phyloP scores from a whole-genome alignment of 1,140 invertebrate genomes.

The Lanistes nyassanus region DNA sequence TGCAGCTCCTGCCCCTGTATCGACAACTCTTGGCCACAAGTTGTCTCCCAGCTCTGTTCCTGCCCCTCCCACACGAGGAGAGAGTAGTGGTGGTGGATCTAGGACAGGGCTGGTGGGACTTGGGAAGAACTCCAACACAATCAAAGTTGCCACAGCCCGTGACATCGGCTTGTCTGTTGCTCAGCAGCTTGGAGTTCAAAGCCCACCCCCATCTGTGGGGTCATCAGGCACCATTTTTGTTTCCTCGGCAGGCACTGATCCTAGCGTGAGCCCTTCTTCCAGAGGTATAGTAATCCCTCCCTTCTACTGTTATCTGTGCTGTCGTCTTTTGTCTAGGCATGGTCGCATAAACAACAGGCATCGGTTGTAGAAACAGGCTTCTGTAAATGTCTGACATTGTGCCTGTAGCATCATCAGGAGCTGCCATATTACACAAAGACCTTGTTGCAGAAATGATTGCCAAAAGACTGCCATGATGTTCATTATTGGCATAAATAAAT shows the following conservation, averaged over 20 bases:
- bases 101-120: not conserved
- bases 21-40: not conserved
- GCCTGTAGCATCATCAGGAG: too few species aligned
- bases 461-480: too few species aligned
- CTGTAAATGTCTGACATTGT: too few species aligned
- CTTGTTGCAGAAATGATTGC: not conserved
- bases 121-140: constrained; percentile 23
- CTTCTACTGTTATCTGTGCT: not conserved
- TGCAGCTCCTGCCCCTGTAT: not conserved
- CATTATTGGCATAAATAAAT: too few species aligned
- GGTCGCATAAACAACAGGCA: too few species aligned
- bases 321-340: not conserved
- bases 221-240: not conserved
- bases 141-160: constrained; percentile 8
- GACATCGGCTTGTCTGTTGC: constrained; percentile 43
- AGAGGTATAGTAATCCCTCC: not conserved
- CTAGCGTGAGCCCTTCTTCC: constrained; percentile 4
- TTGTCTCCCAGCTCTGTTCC: constrained; percentile 13
- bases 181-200: constrained; percentile 57
- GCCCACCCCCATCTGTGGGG: constrained; percentile 37
- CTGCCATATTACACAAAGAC: too few species aligned
- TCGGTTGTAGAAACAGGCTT: too few species aligned
- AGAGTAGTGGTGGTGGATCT: not conserved
- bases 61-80: constrained; percentile 23
- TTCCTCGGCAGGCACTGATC: not conserved